phyloP scores from a whole-genome alignment of 2,113 vertebrate species.

The Isichthys henryi region DNA sequence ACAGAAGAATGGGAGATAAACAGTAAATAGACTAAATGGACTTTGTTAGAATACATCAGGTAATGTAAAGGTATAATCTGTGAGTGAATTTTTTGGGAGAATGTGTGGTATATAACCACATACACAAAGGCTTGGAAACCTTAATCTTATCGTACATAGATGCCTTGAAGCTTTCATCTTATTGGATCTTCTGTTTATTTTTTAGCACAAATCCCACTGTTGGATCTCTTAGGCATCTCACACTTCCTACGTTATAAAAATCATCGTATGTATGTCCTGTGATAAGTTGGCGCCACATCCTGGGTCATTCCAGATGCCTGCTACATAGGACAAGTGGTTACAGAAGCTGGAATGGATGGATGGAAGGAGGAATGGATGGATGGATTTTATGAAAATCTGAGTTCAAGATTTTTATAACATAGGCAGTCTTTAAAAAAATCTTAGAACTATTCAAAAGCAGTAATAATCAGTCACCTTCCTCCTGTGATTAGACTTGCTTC shows the following conservation, averaged over 20 bases:
- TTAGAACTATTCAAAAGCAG: not conserved
- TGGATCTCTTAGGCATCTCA: not conserved
- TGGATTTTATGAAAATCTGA: not conserved
- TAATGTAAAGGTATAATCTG: not conserved
- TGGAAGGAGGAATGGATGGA: not conserved
- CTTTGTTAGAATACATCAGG: not conserved
- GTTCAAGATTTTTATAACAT: not conserved
- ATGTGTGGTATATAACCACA: not conserved
- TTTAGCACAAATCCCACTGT: not conserved
- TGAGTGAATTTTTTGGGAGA: not conserved
- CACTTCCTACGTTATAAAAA: not conserved
- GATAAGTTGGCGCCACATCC: not conserved
- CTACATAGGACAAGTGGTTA: not conserved
- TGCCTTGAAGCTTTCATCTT: not conserved
- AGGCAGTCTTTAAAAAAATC: not conserved
- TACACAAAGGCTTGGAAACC: not conserved
- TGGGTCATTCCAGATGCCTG: not conserved
- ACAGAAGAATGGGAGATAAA: not conserved
- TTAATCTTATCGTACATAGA: not conserved
- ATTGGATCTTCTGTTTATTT: not conserved
- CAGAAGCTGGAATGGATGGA: not conserved
- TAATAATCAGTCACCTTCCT: not conserved
- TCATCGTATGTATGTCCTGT: not conserved
- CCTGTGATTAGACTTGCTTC: not conserved
- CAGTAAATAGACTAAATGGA: not conserved